phyloP scores from a whole-genome alignment of 2,797 vertebrate species.

The Sebastiscus tertius region DNA sequence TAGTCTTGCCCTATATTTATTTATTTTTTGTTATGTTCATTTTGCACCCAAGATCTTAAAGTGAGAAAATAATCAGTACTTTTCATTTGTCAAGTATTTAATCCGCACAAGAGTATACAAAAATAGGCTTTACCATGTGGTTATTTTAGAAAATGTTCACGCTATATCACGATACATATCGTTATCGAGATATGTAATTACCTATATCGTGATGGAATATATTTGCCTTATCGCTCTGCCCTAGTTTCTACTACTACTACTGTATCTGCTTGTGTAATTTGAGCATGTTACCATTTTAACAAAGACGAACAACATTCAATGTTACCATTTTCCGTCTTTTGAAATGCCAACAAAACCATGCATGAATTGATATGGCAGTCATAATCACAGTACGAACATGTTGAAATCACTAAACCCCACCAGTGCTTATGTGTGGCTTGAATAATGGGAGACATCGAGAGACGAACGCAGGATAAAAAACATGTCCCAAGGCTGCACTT shows the following conservation, averaged over 20 bases:
- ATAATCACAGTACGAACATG: neutral
- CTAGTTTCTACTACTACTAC: neutral
- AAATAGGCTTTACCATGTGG: too few species aligned
- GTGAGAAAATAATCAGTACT: too few species aligned
- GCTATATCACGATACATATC: too few species aligned
- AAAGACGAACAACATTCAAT: neutral
- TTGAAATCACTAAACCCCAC: neutral
- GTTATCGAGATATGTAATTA: too few species aligned
- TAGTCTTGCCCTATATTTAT: too few species aligned
- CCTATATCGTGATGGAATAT: too few species aligned
- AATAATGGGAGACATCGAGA: constrained; percentile 42
- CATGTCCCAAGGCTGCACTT: constrained; percentile 40
- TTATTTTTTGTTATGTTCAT: too few species aligned
- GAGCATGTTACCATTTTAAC: neutral
- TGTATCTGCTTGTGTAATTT: neutral
- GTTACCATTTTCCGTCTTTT: neutral
- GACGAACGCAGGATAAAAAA: constrained; percentile 44
- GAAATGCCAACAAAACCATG: neutral
- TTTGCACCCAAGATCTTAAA: too few species aligned
- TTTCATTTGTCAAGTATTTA: too few species aligned
- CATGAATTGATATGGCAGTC: neutral
- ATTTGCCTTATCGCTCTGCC: too few species aligned
- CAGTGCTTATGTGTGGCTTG: constrained; percentile 1
- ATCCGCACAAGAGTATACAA: too few species aligned
- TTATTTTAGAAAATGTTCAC: too few species aligned